Conservation (phyloP, 2,113 vertebrate genomes). For the Oceanodroma tethys region DNA sequence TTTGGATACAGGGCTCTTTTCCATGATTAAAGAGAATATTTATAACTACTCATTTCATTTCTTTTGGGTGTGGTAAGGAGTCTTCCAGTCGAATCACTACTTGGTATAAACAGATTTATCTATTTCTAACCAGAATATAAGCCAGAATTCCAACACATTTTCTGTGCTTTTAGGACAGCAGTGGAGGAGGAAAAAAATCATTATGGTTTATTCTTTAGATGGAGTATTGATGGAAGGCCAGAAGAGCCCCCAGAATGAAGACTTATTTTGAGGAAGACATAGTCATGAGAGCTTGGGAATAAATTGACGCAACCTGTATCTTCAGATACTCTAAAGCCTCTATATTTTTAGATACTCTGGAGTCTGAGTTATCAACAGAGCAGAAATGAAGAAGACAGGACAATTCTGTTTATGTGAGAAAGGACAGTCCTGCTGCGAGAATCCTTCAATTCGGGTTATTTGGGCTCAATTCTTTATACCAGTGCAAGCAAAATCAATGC, state of each 20-base stretch:
- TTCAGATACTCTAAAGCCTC: neutral
- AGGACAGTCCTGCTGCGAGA: neutral
- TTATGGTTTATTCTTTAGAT: neutral
- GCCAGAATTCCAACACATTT: neutral
- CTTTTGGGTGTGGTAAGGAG: slow-evolving; percentile 33
- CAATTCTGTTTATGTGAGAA: neutral
- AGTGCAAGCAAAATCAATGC: neutral
- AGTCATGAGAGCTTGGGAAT: neutral
- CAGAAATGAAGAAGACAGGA: neutral
- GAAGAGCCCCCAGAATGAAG: neutral
- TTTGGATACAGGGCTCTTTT: slow-evolving; percentile 44
- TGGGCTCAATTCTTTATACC: neutral
- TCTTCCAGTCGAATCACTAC: neutral
- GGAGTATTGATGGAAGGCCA: neutral
- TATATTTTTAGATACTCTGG: neutral
- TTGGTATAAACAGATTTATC: neutral
- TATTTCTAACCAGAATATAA: slow-evolving; percentile 3
- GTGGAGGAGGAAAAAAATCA: neutral
- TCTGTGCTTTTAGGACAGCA: neutral
- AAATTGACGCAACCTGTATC: neutral
- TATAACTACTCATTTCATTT: slow-evolving; percentile 21
- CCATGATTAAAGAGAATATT: slow-evolving; percentile 60
- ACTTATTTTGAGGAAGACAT: neutral
- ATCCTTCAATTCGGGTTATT: neutral
- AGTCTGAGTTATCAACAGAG: neutral